Conservation (phyloP, 2,888 invertebrate genomes). For the Tenodera sinensis region DNA sequence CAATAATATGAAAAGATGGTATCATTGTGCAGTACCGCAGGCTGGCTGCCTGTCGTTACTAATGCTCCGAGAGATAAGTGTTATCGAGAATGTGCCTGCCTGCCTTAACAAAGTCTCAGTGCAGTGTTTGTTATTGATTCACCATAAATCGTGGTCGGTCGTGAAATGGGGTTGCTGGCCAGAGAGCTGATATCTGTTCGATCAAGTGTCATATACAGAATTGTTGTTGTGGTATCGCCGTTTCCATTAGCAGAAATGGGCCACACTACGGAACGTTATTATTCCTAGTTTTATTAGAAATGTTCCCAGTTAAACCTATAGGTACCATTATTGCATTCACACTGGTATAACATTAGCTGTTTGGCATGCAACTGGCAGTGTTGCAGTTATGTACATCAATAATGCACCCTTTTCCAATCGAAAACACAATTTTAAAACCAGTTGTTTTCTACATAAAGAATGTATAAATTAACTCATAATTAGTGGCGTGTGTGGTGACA, state of each 20-base stretch:
- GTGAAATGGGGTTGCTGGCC: not conserved
- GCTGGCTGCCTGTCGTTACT: too few species aligned
- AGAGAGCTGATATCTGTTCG: not conserved
- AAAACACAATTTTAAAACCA: too few species aligned
- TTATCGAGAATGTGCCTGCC: not conserved
- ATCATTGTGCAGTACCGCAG: not conserved
- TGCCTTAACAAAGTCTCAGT: not conserved
- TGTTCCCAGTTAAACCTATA: too few species aligned
- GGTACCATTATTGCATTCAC: too few species aligned
- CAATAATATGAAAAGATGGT: not conserved
- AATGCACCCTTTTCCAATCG: too few species aligned
- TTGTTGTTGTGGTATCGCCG: not conserved
- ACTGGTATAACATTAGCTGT: too few species aligned
- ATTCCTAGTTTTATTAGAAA: too few species aligned
- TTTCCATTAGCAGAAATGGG: not conserved
- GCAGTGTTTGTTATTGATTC: not conserved
- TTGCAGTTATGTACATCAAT: too few species aligned
- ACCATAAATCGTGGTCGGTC: not conserved
- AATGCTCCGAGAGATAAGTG: not conserved
- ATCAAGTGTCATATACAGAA: not conserved
- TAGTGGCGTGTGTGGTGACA: too few species aligned
- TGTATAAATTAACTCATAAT: too few species aligned
- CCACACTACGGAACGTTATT: not conserved
- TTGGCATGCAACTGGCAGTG: too few species aligned
- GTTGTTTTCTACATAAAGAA: too few species aligned